These are phyloP conservation scores for Amiota communis DNA, from an alignment of 2,888 invertebrate genomes.

Conservation along the genomic window DNA sequence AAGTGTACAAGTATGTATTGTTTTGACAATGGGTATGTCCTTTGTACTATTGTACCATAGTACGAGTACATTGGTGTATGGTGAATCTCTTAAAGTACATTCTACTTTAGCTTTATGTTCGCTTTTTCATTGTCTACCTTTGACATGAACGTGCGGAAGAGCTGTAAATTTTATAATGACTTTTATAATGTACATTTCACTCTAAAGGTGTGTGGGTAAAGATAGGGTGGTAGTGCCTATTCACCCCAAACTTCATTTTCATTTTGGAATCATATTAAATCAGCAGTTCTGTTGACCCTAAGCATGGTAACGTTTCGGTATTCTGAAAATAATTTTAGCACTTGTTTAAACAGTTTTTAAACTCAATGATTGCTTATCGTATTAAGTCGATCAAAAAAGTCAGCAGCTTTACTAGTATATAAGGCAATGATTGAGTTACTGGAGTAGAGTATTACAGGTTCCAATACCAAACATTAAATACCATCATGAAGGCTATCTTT, in stretches of 20 bases:
- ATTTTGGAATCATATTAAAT: no score
- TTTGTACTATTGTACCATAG: conserved; percentile 3
- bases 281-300: no score
- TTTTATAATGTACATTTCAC: not conserved
- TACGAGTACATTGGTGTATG: not conserved
- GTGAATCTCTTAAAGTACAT: conserved; percentile 8
- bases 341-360: not conserved
- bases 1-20: not conserved
- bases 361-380: no score
- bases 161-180: conserved; percentile 51
- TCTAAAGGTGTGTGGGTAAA: no score
- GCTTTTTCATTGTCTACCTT: conserved; percentile 49
- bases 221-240: not conserved
- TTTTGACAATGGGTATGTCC: not conserved
- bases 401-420: no score
- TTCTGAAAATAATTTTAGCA: not conserved
- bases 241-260: no score
- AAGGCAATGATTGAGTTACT: no score
- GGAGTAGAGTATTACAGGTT: no score
- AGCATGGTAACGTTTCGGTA: no score
- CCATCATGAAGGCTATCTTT: no score
- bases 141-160: conserved; percentile 69
- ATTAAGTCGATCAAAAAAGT: no score
- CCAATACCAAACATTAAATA: no score
- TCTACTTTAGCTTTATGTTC: conserved; percentile 20